Evolutionary conservation across 2,888 invertebrate species (phyloP).

Genomic region (Stenichneumon culpator): DNA sequence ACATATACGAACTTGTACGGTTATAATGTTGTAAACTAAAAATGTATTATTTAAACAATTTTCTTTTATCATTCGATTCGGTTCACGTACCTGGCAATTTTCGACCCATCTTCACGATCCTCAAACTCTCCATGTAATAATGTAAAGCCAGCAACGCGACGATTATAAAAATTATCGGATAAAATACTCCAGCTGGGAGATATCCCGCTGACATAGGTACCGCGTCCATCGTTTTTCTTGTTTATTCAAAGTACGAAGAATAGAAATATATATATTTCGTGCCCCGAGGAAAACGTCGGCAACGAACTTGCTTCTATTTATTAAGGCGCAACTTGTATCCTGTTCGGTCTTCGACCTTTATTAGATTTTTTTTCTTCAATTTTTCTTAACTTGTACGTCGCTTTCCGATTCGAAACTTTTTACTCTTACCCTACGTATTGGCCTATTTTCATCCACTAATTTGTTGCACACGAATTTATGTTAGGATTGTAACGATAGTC

Average conservation of each 20-base stretch:
- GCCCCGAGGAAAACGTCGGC: slow-evolving; percentile 19
- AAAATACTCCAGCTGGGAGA: slow-evolving; percentile 76
- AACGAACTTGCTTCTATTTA: slow-evolving; percentile 21
- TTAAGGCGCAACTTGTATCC: slow-evolving; percentile 9
- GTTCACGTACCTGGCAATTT: slow-evolving; percentile 80
- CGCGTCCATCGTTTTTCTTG: slow-evolving; percentile 74
- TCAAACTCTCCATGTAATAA: slow-evolving; percentile 78
- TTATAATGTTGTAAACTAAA: neutral
- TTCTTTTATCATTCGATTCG: neutral
- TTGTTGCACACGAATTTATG: neutral
- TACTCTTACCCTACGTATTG: slow-evolving; percentile 6
- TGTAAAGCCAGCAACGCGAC: slow-evolving; percentile 78
- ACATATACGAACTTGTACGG: neutral
- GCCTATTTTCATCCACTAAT: neutral
- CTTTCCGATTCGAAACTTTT: neutral
- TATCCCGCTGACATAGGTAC: slow-evolving; percentile 73
- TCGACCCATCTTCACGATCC: slow-evolving; percentile 76
- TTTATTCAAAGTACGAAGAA: slow-evolving; percentile 27
- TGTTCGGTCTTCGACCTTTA: slow-evolving; percentile 41
- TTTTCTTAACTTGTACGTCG: neutral
- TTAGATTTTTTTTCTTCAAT: slow-evolving; percentile 3
- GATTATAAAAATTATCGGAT: slow-evolving; percentile 78
- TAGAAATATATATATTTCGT: slow-evolving; percentile 17
- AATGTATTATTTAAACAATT: neutral
- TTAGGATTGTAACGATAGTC: slow-evolving; percentile 27